Base-by-base conservation (phyloP, 1,140 invertebrate species). In the Telenomus remus region DNA sequence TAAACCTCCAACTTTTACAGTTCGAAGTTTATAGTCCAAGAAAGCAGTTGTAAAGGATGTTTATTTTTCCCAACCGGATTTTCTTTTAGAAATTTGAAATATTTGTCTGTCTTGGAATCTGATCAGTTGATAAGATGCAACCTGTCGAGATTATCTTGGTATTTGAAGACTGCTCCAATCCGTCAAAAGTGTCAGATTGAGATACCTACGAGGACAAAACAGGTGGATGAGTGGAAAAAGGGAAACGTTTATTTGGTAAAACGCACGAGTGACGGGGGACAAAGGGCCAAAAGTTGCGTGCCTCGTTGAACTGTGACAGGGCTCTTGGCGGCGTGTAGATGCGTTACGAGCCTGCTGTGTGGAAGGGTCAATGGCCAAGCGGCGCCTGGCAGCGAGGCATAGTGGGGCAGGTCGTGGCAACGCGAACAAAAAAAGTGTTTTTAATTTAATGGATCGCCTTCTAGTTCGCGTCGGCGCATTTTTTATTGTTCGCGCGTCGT, bases 361-460 rank as follows among this genome's bases (percentile, higher is more conserved):
- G 61, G 70, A 72, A 65, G 76, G 86, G 85, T 88, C 86, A 88
- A 87, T 78, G 85, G 64, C 86, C 86, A 86, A 78, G 83, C 81
- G 85, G 85, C 86, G 85, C 85, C 86, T 86, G 78, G 47, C 55
- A 15, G 64, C 44, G 46, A 35, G 74, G 68, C 59, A 82, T 83
- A 85, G 85, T 87, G 83, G 83, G 86, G 85, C 85, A 87, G 86
- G 85, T 87, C 86, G 82, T 75, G 85, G 75, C 66, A 80, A 77
- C 56, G 60, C 69, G 54, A 74, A 54, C 50, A 73, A 76, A 77
- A 78, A 79, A 80, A 76, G 64, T 27, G 19, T 33, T 51, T 71
- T 74, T 57, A 78, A 79, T 79, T 80, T 79, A 80, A 80, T 79
- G 77, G 77, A 71, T 64, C 69, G 54, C 59, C 59, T 56, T 53